phyloP scores from a whole-genome alignment of 2,113 vertebrate species.

The Poecile atricapillus region DNA sequence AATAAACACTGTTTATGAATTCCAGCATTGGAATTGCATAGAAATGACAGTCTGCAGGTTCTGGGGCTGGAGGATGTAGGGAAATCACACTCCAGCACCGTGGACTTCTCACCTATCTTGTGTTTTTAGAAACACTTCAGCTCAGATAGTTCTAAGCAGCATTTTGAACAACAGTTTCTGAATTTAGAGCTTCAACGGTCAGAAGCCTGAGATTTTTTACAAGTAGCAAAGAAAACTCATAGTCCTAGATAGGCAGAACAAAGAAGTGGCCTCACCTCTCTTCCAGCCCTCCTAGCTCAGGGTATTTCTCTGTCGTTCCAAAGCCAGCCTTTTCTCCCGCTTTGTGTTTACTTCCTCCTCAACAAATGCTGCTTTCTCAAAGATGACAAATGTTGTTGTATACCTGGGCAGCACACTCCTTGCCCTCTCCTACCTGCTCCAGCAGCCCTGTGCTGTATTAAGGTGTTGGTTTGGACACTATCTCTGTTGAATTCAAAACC shows the following conservation, averaged over 20 bases:
- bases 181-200: neutral
- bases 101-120: neutral
- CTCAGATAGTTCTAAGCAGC: neutral
- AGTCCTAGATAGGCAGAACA: neutral
- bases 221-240: neutral
- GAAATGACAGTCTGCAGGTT: neutral
- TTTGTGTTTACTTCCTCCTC: neutral
- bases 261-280: neutral
- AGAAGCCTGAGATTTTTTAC: neutral
- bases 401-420: neutral
- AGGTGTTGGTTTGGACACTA: neutral
- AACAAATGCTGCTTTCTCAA: neutral
- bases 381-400: neutral
- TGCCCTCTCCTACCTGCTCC: neutral
- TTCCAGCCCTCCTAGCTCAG: neutral
- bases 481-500: neutral
- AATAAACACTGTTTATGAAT: neutral
- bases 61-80: neutral
- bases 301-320: neutral
- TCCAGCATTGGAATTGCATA: accelerated
- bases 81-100: neutral
- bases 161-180: neutral
- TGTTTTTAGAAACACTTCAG: neutral
- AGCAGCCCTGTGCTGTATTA: neutral
- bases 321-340: accelerated